Evolutionary conservation across 2,113 vertebrate species (phyloP), one percentile per base, ranked within the genome.

Genomic region (Tetraodon nigroviridis): DNA sequence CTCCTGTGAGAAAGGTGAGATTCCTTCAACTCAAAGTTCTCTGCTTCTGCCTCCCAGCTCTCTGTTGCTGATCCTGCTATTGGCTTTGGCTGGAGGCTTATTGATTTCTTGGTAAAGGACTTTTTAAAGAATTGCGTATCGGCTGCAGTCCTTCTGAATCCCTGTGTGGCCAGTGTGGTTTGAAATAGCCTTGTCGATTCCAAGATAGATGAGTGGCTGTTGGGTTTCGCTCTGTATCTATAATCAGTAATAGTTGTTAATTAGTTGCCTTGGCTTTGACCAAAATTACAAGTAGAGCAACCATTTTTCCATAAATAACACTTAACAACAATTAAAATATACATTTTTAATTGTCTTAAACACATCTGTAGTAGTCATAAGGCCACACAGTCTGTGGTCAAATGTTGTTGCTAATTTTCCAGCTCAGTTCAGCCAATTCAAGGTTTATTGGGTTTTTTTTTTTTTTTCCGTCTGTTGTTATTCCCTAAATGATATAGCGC

Each of bases 1-100:
- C 64, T 97, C 94, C 1, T 99, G 96, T 24, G 94, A 97, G 21
- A 89, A 93, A 86, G 95, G 96, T 99, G 59, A 92, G 53, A 7
- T 11, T 17, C 7, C 12, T 32, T 3, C 29, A 29, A 3, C n/a
- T 45, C 19, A 7, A 29, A 53, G 41, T 47, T 54, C 37, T 61
- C 3, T 48, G 1, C 20, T 1, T 21, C 2, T 21, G 1, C 10
- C 24, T 53, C 44, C 62, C 51, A 42, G 54, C 10, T 16, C 2
- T 71, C 15, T 46, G 19, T n/a, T 15, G 18, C 46, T 13, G 37
- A 70, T 58, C 18, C 22, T 55, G 16, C 14, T 48, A 46, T 61
- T 62, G 8, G 42, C 21, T 61, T 74, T 15, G 58, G 55, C 68
- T 64, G 55, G 45, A 29, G 50, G 27, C 53, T 49, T 62, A 71